phyloP scores from a whole-genome alignment of 1,140 invertebrate species.

The Meloidogyne floridensis region DNA sequence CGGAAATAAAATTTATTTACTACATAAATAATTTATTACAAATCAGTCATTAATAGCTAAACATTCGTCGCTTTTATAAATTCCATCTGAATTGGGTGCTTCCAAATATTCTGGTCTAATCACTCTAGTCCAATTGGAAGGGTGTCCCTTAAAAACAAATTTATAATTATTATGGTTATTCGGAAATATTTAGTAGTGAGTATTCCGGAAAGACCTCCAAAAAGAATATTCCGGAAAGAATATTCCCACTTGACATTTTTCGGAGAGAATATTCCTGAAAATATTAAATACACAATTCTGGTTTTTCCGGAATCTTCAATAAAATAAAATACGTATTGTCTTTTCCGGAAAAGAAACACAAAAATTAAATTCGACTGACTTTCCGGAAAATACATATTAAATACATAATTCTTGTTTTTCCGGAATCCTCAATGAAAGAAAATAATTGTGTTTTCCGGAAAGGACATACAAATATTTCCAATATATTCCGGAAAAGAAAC shows the following conservation, averaged over 20 bases:
- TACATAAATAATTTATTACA: background rate
- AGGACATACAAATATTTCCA: too few species aligned
- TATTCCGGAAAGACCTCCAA: background rate
- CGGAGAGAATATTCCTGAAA: background rate
- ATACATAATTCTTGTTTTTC: background rate
- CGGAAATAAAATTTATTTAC: background rate
- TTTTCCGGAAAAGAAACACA: background rate
- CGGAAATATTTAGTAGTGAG: too few species aligned
- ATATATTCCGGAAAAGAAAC: constrained; percentile 16
- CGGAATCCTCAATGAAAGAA: background rate
- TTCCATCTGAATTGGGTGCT: constrained; percentile 17
- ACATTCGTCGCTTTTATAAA: constrained; percentile 36
- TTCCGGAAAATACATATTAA: too few species aligned
- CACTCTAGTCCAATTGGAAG: constrained; percentile 37
- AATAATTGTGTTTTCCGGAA: too few species aligned
- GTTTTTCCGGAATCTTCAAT: background rate
- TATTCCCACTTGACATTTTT: too few species aligned
- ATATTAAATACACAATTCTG: background rate
- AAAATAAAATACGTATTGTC: too few species aligned
- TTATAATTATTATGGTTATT: background rate
- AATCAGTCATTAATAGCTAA: constrained; percentile 46
- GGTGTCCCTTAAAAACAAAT: constrained; percentile 22
- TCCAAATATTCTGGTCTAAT: constrained; percentile 19
- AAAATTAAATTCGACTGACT: too few species aligned
- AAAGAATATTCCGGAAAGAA: background rate